Evolutionary conservation across 2,113 vertebrate species (phyloP).

Genomic region (Deroptyus accipitrinus): DNA sequence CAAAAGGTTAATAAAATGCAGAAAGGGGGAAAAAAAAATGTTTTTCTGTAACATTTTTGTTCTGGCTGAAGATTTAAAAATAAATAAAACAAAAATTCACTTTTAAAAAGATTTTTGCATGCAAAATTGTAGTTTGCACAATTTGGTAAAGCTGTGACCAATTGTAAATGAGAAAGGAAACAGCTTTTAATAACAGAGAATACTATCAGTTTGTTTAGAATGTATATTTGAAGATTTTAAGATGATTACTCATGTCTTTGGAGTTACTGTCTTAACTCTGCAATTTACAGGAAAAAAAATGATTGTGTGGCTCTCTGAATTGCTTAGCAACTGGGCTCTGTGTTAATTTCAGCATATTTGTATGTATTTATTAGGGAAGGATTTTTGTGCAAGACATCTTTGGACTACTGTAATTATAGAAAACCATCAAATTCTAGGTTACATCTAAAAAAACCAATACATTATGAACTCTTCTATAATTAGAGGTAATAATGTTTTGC

Average conservation of each 20-base stretch:
- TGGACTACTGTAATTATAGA: not conserved
- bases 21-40: accelerated
- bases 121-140: not conserved
- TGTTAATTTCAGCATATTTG: constrained; percentile 42
- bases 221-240: not conserved
- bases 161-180: not conserved
- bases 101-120: not conserved
- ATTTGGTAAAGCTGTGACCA: not conserved
- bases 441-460: not conserved
- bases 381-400: not conserved
- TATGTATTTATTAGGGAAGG: not conserved
- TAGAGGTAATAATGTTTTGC: constrained; percentile 12
- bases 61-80: not conserved
- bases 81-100: not conserved
- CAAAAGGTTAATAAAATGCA: not conserved
- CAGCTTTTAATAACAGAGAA: not conserved
- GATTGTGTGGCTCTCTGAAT: not conserved
- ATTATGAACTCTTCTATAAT: not conserved
- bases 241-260: not conserved
- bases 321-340: not conserved
- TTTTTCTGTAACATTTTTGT: not conserved
- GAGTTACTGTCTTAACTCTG: not conserved
- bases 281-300: not conserved
- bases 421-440: not conserved
- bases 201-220: not conserved